Conservation (phyloP, 2,888 invertebrate species). For the Encarsia formosa region DNA sequence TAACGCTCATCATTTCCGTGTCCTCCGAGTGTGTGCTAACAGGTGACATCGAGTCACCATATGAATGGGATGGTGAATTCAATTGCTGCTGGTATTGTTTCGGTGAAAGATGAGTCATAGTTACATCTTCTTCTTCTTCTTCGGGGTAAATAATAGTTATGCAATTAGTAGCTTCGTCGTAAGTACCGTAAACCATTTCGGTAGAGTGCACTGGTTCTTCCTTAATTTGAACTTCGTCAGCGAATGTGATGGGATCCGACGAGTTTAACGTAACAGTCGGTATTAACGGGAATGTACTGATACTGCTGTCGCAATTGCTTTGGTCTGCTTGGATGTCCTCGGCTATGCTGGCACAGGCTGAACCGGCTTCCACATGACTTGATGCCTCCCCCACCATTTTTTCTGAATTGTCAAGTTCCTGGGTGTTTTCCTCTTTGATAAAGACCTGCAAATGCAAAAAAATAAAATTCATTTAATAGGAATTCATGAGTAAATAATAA, state of each 20-base stretch:
- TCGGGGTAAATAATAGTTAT: conserved; percentile 69
- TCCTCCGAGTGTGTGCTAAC: conserved; percentile 44
- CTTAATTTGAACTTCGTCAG: conserved; percentile 37
- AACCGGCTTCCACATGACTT: conserved; percentile 80
- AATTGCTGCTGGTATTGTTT: conserved; percentile 33
- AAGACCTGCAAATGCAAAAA: conserved; percentile 41
- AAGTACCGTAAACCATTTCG: conserved; percentile 68
- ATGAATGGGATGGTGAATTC: conserved; percentile 40
- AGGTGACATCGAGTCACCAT: conserved; percentile 45
- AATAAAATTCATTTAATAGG: conserved; percentile 1
- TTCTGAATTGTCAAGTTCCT: conserved; percentile 54
- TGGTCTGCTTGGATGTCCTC: conserved; percentile 18
- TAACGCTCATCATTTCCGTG: conserved; percentile 33
- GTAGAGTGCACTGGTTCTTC: conserved; percentile 51
- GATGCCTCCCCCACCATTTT: conserved; percentile 84
- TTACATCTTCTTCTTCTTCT: conserved; percentile 54
- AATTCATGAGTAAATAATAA: not conserved
- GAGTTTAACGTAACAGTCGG: conserved; percentile 27
- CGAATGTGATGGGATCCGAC: conserved; percentile 20
- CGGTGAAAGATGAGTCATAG: conserved; percentile 40
- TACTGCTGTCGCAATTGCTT: conserved; percentile 7
- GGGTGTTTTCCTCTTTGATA: conserved; percentile 48
- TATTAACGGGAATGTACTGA: conserved; percentile 30
- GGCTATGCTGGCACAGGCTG: conserved; percentile 52
- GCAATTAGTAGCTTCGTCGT: conserved; percentile 69